phyloP scores from a whole-genome alignment of 1,140 invertebrate genomes.

The Drosophila repletoides region DNA sequence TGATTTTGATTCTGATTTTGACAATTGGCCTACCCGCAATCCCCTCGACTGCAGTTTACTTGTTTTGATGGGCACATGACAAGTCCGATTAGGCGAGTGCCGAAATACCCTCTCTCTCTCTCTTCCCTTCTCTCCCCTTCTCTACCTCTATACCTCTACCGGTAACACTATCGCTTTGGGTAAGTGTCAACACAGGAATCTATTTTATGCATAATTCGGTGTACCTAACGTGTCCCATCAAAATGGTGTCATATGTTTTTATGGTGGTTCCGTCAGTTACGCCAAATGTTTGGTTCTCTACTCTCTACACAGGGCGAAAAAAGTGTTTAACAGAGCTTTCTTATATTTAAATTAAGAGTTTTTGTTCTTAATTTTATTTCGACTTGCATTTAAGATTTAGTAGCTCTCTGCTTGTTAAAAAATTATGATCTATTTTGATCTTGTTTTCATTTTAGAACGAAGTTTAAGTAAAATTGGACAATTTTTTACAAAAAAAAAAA shows the following conservation, averaged over 20 bases:
- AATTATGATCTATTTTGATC: no score
- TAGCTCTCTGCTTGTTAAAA: no score
- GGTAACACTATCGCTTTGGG: not conserved
- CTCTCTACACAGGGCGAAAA: no score
- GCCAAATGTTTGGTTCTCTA: not conserved
- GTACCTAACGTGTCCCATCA: conserved; percentile 47
- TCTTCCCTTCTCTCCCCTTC: not conserved
- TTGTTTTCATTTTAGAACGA: no score
- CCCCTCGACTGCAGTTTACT: conserved; percentile 14
- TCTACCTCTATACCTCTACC: no score
- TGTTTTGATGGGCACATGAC: conserved; percentile 69
- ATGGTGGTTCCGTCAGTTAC: conserved; percentile 27
- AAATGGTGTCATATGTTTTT: conserved; percentile 78
- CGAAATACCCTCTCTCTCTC: not conserved
- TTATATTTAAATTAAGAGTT: no score
- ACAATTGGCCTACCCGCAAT: conserved; percentile 21
- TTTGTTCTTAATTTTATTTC: no score
- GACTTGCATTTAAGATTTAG: no score
- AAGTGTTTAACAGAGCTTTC: no score
- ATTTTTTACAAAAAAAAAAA: no score
- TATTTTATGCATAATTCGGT: conserved; percentile 70
- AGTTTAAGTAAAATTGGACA: no score
- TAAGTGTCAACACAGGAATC: conserved; percentile 64
- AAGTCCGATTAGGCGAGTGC: conserved; percentile 60
- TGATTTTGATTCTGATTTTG: conserved; percentile 28